A percentile compares a stretch with the other conserved stretches of the same genome.
Evolutionary conservation across 2,888 invertebrate species (phyloP).

Genomic region (Cheilosia pagana): DNA sequence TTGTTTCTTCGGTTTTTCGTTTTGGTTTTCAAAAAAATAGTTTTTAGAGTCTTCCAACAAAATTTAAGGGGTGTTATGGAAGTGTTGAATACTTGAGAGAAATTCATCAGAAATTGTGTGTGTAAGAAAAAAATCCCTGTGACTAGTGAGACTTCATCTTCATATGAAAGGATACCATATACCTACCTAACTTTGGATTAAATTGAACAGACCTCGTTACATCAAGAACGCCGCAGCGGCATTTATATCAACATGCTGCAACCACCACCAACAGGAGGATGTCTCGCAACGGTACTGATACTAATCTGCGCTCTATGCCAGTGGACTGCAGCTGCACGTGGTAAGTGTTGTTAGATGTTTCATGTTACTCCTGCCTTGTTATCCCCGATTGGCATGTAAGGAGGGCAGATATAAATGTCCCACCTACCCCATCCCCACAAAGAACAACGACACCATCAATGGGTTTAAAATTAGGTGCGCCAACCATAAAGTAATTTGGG

Average conservation of each 20-base stretch:
- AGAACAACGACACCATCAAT: conserved; percentile 40
- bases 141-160: conserved; percentile 57
- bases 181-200: conserved; percentile 68
- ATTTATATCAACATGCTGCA: conserved; percentile 55
- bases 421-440: conserved; percentile 15
- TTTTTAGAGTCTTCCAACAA: conserved; percentile 3
- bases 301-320: conserved; percentile 54
- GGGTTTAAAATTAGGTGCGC: conserved; percentile 72
- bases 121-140: conserved; percentile 1
- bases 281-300: conserved; percentile 60
- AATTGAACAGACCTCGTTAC: conserved; percentile 41
- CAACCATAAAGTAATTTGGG: conserved; percentile 61
- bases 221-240: conserved; percentile 38
- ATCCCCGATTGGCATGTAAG: conserved; percentile 38
- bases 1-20: conserved; percentile 2
- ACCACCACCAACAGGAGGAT: conserved; percentile 44
- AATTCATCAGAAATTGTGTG: background rate
- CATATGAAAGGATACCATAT: conserved; percentile 57
- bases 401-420: background rate
- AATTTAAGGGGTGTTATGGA: conserved; percentile 33
- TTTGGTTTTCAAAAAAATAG: conserved; percentile 13
- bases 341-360: conserved; percentile 57
- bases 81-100: conserved; percentile 27
- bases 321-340: conserved; percentile 66
- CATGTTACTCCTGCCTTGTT: conserved; percentile 53